Conservation (phyloP, 2,113 vertebrate genomes). For the Oenanthe melanoleuca region DNA sequence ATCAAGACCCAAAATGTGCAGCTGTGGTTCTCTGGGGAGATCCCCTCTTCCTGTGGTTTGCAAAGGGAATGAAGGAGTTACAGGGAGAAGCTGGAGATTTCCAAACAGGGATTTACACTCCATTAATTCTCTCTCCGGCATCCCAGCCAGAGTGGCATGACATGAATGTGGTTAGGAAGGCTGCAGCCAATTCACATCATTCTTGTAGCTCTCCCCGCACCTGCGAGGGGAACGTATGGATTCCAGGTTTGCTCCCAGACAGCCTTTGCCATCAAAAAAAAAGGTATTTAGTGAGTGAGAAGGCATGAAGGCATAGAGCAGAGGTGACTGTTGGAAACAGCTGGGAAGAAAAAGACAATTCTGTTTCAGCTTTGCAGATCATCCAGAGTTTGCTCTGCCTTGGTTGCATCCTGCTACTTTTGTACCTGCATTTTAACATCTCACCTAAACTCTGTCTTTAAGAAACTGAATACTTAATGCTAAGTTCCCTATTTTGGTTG, state of each 20-base stretch:
- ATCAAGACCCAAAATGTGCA: background rate
- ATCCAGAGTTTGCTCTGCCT: background rate
- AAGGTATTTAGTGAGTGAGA: background rate
- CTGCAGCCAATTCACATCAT: constrained; percentile 11
- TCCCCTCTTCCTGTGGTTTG: background rate
- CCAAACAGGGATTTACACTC: constrained; percentile 53
- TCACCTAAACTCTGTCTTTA: background rate
- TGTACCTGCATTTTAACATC: background rate
- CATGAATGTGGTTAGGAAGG: constrained; percentile 12
- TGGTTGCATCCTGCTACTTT: background rate
- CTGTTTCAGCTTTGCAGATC: background rate
- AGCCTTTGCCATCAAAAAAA: background rate
- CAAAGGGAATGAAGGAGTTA: constrained; percentile 15
- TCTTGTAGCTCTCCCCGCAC: background rate
- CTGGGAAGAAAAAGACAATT: background rate
- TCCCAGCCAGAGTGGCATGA: constrained; percentile 32
- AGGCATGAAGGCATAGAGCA: background rate
- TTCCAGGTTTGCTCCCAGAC: background rate
- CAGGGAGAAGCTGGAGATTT: background rate
- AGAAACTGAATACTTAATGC: background rate
- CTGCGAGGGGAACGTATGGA: background rate
- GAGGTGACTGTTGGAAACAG: background rate
- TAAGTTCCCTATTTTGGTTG: background rate
- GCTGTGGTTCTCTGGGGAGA: background rate
- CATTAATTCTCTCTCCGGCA: background rate